Evolutionary conservation across 2,113 vertebrate species (phyloP), one percentile per base, ranked within the genome.

Genomic region (Brachionichthys hirsutus): DNA sequence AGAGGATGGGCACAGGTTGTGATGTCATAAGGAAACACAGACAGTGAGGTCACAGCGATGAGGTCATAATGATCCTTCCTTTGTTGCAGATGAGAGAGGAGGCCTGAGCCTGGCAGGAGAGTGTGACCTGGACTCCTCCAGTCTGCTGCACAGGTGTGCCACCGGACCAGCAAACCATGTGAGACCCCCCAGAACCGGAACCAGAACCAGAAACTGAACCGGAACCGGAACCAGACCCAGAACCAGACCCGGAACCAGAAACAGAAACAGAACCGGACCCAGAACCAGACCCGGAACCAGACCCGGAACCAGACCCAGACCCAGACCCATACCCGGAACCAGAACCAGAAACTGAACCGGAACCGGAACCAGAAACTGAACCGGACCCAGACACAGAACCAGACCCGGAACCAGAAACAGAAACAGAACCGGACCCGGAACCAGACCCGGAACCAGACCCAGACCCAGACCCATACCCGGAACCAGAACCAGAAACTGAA

Each of bases 131-230:
- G 94, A 93, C 55, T 95, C 93, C 0, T 92, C 92, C 0, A 93
- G 92, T 3, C 50, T 95, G 52, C 83, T 97, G 15, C 93, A 95
- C 51, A 90, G 91, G 11, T 92, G 92, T 70, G 95, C 94, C 0
- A 92, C 94, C 82, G 93, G 85, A 57, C 92, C 93, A 54, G 90
- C 79, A 69, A 81, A 92, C 73, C 93, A 96, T 73, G 97, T 98
- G 83, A 9, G 92, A 67, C 2, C 9, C 13, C 4, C 9, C 34
- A 35, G 34, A 35, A 35, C 34, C 34, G 5, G 5, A 35, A 4
- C 34, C 5, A 35, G 34, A 35, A 6, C 34, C 34, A 35, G 34
- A 6, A 35, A 6, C 34, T 13, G n/a, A 52, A 15, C 1, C 2
- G 15, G 15, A 12, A 15, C 1, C 15, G 9, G 57, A 19, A 47